Conservation (phyloP, 2,888 invertebrate genomes). For the Peribatodes rhomboidaria region DNA sequence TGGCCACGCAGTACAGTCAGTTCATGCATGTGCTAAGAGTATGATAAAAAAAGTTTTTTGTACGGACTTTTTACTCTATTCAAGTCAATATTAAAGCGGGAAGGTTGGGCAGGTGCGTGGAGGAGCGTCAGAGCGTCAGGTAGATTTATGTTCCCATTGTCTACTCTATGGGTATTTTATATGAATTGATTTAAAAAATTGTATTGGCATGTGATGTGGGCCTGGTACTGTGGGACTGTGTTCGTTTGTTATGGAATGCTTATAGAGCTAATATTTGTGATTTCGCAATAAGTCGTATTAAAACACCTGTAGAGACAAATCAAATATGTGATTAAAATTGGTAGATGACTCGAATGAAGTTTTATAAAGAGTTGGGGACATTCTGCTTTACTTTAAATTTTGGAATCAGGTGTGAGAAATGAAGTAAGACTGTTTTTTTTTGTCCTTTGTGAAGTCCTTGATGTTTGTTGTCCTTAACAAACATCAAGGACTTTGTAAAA, state of each 20-base stretch:
- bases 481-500: not conserved
- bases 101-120: slow-evolving; percentile 40
- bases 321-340: not conserved
- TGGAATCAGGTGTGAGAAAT: not conserved
- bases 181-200: slow-evolving; percentile 39
- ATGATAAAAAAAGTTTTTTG: slow-evolving; percentile 28
- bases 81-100: slow-evolving; percentile 43
- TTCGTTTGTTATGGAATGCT: slow-evolving; percentile 4
- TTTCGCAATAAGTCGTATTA: not conserved
- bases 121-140: slow-evolving; percentile 45
- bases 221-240: slow-evolving; percentile 19
- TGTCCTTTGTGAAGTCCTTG: too few species aligned
- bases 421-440: not conserved
- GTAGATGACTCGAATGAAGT: not conserved
- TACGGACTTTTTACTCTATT: slow-evolving; percentile 39
- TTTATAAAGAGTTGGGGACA: not conserved
- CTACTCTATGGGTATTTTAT: slow-evolving; percentile 44
- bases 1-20: not conserved
- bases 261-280: slow-evolving; percentile 16
- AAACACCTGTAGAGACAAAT: not conserved
- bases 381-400: not conserved
- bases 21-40: not conserved
- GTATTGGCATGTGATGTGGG: slow-evolving; percentile 15
- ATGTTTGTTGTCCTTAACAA: too few species aligned
- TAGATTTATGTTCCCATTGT: slow-evolving; percentile 50